A percentile compares a stretch with the other conserved stretches of the same genome.
Evolutionary conservation across 2,113 vertebrate genomes (phyloP).

Genomic region (Aspidoscelis tigris): DNA sequence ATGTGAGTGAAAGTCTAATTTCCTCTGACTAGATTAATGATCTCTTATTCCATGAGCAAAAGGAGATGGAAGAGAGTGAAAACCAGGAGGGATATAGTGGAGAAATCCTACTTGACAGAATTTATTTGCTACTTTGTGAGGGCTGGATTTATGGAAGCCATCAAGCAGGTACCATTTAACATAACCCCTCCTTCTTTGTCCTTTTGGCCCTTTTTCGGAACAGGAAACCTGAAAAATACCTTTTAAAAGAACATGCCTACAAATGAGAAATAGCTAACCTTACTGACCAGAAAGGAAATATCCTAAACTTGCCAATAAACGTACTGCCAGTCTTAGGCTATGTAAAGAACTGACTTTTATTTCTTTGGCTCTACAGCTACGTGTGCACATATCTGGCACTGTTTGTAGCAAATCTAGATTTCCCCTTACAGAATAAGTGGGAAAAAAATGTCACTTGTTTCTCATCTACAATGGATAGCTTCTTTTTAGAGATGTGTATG

Average conservation of each 20-base stretch:
- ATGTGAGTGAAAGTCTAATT: conserved; percentile 51
- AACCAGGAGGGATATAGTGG: conserved; percentile 17
- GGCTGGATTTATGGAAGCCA: background rate
- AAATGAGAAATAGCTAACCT: background rate
- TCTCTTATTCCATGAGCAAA: conserved; percentile 25
- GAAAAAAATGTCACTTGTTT: no score
- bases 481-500: no score
- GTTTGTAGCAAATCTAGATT: no score
- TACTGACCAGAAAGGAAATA: background rate
- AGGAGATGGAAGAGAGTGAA: conserved; percentile 41
- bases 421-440: no score
- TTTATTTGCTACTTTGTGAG: conserved; percentile 31
- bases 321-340: background rate
- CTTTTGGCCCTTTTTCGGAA: background rate
- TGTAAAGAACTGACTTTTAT: background rate
- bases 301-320: background rate
- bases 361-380: no score
- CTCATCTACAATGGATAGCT: no score
- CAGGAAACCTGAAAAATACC: background rate
- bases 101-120: conserved; percentile 37
- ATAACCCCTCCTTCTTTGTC: background rate
- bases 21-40: conserved; percentile 55
- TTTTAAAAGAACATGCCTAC: background rate
- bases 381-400: no score
- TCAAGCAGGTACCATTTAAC: background rate